A percentile compares a stretch with the other conserved stretches of the same genome.
phyloP scores from a whole-genome alignment of 2,888 invertebrate genomes.

The Onthophagus sagittarius region DNA sequence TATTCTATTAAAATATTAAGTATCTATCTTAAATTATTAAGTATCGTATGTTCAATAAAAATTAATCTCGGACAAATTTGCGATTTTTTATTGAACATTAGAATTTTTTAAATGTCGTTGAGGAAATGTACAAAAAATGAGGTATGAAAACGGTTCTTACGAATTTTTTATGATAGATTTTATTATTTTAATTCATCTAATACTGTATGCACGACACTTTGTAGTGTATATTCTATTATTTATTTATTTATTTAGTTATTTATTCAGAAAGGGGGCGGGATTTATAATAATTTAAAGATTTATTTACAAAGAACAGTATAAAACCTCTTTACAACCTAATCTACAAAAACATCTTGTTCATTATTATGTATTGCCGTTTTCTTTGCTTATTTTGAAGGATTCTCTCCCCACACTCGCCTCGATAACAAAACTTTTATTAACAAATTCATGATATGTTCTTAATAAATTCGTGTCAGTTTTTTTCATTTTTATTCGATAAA shows the following conservation, averaged over 20 bases:
- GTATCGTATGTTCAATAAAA: too few relatives aligned
- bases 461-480: constrained; percentile 39
- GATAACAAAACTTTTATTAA: not conserved
- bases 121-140: not conserved
- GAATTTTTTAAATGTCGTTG: not conserved
- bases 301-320: constrained; percentile 12
- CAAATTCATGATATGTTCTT: constrained; percentile 40
- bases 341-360: not conserved
- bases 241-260: too few relatives aligned
- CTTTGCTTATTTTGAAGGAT: not conserved
- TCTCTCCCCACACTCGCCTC: not conserved
- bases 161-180: constrained; percentile 13
- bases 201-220: constrained; percentile 10
- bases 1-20: too few relatives aligned
- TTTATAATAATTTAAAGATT: not conserved
- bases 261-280: not conserved
- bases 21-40: too few relatives aligned
- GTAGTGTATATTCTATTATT: not conserved
- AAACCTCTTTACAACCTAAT: constrained; percentile 1
- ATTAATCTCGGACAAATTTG: too few relatives aligned
- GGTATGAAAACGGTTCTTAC: constrained; percentile 6
- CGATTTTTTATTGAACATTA: not conserved
- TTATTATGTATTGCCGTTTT: constrained; percentile 7
- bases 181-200: constrained; percentile 15
- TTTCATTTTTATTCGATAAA: not conserved